These are phyloP conservation scores for Sialia sialis DNA, from an alignment of 2,113 vertebrate species.

Conservation along the genomic window DNA sequence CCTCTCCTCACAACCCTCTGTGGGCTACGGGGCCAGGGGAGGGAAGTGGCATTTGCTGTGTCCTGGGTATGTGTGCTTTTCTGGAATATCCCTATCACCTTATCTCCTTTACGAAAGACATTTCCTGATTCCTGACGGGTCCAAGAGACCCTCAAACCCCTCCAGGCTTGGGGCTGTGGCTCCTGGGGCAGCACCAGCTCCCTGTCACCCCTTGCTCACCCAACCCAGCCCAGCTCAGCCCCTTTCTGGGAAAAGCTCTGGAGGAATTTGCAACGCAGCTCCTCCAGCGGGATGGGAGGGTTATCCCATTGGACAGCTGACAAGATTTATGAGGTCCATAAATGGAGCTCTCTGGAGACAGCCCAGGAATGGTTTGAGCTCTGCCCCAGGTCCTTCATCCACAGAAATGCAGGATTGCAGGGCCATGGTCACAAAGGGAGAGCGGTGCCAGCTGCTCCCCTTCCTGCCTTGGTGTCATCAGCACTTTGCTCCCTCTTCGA, in stretches of 20 bases:
- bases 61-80: background rate
- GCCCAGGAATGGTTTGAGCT: background rate
- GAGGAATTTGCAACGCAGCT: background rate
- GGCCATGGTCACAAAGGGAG: background rate
- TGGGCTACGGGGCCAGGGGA: background rate
- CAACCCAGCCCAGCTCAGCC: background rate
- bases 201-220: fast-evolving
- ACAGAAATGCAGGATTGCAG: background rate
- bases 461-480: constrained; percentile 3
- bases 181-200: background rate
- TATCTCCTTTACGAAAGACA: background rate
- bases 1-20: background rate
- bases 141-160: fast-evolving
- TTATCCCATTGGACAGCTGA: background rate
- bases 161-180: background rate
- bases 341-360: background rate
- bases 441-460: background rate
- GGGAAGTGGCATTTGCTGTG: background rate
- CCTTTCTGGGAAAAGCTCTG: background rate
- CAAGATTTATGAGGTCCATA: background rate
- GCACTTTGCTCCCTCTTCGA: background rate
- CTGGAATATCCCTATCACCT: background rate
- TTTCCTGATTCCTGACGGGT: background rate
- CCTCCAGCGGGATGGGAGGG: background rate
- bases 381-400: background rate